Evolutionary conservation across 2,888 invertebrate genomes (phyloP).

Genomic region (Hypena proboscidalis): DNA sequence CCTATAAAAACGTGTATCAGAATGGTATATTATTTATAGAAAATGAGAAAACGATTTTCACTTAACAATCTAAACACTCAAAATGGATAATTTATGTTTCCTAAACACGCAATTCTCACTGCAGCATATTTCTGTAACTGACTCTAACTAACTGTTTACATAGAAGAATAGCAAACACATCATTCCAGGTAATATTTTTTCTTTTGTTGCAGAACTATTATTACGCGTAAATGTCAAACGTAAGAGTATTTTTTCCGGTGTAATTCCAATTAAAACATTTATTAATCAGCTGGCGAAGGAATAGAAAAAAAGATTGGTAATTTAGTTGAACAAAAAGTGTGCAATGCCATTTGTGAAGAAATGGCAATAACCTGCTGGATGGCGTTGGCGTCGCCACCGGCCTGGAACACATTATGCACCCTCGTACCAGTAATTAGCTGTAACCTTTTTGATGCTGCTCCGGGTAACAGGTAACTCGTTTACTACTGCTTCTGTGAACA

Average conservation of each 20-base stretch:
- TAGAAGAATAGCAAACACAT: no score
- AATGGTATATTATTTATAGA: no score
- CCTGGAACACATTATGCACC: slow-evolving; percentile 61
- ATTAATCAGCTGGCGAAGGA: not conserved
- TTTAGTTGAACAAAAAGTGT: slow-evolving; percentile 35
- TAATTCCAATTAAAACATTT: no score
- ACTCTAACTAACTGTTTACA: no score
- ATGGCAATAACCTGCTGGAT: slow-evolving; percentile 53
- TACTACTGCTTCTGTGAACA: slow-evolving; percentile 13
- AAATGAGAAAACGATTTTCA: no score
- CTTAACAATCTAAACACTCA: no score
- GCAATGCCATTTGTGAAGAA: slow-evolving; percentile 44
- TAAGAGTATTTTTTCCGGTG: not conserved
- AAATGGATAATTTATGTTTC: no score
- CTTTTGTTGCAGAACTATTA: no score
- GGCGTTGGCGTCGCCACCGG: slow-evolving; percentile 47
- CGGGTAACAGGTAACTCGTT: slow-evolving; percentile 22
- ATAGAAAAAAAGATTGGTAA: slow-evolving; percentile 9
- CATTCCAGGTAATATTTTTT: no score
- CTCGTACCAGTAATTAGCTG: slow-evolving; percentile 49
- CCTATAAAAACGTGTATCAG: no score
- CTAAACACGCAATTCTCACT: no score
- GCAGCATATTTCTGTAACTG: no score
- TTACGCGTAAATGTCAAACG: not conserved
- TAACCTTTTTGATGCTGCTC: slow-evolving; percentile 54